Percentiles rank a stretch among this genome's conserved stretches.
Conservation (phyloP, 2,113 vertebrate genomes). For the Quiscalus mexicanus region DNA sequence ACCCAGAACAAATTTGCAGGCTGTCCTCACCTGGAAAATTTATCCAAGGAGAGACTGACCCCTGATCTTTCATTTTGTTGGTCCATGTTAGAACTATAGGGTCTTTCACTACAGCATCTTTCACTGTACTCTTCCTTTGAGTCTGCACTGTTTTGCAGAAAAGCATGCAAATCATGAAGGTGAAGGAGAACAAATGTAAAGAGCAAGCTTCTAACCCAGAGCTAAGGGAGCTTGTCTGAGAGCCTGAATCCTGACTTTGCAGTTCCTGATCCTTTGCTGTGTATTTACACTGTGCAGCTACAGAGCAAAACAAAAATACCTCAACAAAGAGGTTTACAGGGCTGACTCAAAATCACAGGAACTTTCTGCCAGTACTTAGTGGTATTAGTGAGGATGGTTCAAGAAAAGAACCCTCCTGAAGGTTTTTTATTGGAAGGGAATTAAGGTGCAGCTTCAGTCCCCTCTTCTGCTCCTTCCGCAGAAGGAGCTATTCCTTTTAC, state of each 20-base stretch:
- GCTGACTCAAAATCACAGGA: not conserved
- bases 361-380: not conserved
- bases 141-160: not conserved
- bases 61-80: fast-evolving
- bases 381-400: not conserved
- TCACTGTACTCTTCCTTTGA: not conserved
- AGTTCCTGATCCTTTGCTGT: not conserved
- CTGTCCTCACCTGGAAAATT: not conserved
- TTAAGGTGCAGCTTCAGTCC: not conserved
- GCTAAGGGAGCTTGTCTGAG: not conserved
- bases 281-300: not conserved
- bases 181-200: not conserved
- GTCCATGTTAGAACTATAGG: not conserved
- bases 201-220: not conserved
- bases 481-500: not conserved
- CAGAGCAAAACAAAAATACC: not conserved
- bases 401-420: not conserved
- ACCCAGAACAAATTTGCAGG: not conserved
- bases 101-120: not conserved
- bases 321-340: not conserved
- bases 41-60: not conserved
- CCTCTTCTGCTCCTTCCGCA: not conserved
- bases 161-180: not conserved
- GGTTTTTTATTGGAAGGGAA: not conserved
- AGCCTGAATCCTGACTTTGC: not conserved